A percentile compares a stretch with the other conserved stretches of the same genome.
Evolutionary conservation across 2,113 vertebrate species (phyloP).

Genomic region (Electrona antarctica): DNA sequence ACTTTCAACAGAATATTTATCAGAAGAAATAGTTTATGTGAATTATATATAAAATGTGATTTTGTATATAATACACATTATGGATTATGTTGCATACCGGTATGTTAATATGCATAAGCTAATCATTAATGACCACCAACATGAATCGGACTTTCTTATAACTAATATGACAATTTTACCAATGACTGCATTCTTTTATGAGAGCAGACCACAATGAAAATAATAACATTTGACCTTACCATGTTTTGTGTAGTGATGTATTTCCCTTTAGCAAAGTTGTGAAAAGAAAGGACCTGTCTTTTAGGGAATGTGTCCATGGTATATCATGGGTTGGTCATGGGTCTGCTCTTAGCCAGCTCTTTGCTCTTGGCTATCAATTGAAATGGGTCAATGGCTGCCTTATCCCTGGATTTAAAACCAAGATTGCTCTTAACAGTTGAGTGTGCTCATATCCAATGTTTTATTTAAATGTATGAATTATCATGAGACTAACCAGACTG

Average conservation of each 20-base stretch:
- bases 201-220: slow-evolving; percentile 24
- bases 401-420: not conserved
- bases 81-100: not conserved
- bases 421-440: slow-evolving; percentile 8
- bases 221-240: slow-evolving; percentile 1
- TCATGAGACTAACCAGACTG: not conserved
- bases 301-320: not conserved
- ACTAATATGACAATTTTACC: slow-evolving; percentile 34
- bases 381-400: not conserved
- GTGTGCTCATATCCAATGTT: slow-evolving; percentile 34
- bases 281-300: not conserved
- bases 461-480: slow-evolving; percentile 22
- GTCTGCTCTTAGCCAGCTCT: slow-evolving; percentile 17
- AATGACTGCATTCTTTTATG: slow-evolving; percentile 21
- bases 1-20: slow-evolving; percentile 22
- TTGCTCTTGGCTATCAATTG: slow-evolving; percentile 32
- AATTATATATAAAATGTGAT: slow-evolving; percentile 7
- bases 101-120: not conserved
- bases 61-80: slow-evolving; percentile 8
- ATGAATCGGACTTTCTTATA: slow-evolving; percentile 10
- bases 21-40: slow-evolving; percentile 1
- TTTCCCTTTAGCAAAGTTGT: slow-evolving; percentile 6
- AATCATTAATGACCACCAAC: not conserved
- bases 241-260: slow-evolving; percentile 13
- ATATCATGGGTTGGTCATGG: slow-evolving; percentile 28